Evolutionary conservation across 1,140 invertebrate species (phyloP).

Genomic region (Nasonia longicornis): DNA sequence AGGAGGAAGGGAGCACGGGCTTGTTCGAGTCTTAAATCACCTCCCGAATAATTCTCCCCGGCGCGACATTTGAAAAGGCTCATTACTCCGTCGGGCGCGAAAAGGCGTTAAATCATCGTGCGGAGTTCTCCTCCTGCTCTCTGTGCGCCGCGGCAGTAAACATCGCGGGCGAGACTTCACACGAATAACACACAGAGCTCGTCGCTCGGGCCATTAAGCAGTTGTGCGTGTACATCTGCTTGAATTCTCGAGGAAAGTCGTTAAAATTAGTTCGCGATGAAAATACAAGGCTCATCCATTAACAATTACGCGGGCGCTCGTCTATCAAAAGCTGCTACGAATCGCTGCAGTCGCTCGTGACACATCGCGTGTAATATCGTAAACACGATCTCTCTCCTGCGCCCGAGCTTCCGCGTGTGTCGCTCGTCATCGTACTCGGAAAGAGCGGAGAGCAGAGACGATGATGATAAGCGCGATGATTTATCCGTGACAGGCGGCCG

Average conservation of each 20-base stretch:
- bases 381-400: neutral
- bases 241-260: neutral
- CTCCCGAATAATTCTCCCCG: conserved; percentile 45
- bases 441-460: neutral
- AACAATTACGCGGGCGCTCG: neutral
- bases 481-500: conserved; percentile 65
- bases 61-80: conserved; percentile 48
- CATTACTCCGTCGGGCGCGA: conserved; percentile 49
- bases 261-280: neutral
- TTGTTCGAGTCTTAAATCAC: conserved; percentile 46
- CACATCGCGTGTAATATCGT: conserved; percentile 6
- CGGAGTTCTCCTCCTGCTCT: conserved; percentile 18
- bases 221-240: neutral
- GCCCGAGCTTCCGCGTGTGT: neutral
- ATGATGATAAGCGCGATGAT: conserved; percentile 57
- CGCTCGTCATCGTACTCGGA: neutral
- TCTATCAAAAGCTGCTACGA: neutral
- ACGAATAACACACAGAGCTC: neutral
- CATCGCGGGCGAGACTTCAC: neutral
- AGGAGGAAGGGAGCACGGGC: neutral
- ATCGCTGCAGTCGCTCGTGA: neutral
- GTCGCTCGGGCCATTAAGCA: neutral
- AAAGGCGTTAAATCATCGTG: conserved; percentile 48
- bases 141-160: conserved; percentile 7
- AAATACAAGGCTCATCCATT: neutral